Evolutionary conservation across 2,113 vertebrate species (phyloP), one percentile per base, ranked within the genome.

Genomic region (Puntigrus tetrazona): DNA sequence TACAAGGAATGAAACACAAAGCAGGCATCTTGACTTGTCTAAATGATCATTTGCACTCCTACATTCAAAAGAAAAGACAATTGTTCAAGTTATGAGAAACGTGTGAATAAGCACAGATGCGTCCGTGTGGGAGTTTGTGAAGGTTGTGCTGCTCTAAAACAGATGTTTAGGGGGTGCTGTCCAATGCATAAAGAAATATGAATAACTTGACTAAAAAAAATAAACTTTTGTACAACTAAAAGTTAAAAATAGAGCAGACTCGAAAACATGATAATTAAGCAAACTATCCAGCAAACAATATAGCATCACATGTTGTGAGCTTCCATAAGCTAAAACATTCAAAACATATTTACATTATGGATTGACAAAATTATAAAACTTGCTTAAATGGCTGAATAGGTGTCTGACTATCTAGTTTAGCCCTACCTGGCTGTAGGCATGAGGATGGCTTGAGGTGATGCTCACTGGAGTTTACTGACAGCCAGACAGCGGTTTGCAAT

Each of bases 391-490:
- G 57, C 25, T 79, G 7, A 43, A 18, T 16, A 75, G 25, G 7
- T 25, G 20, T 27, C 25, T 22, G 8, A 13, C 3, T 11, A 57
- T 34, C 6, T 2, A 13, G 3, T 70, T 47, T 50, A 72, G 25
- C 79, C 92, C 91, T 93, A 94, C 93, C 93, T 91, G 81, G 84
- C 84, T 88, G 87, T 73, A 85, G 92, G 84, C 93, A 94, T 94
- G 70, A 41, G 50, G 72, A 81, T 31, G 52, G 34, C 70, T 74
- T 6, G 73, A 85, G 38, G 9, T 67, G 81, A 81, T 22, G 78
- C 85, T 87, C 55, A 63, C 4, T 20, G 2, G 7, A 31, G 25
- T 36, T n/a, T 41, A 72, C n/a, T 27, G 65, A 59, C 73, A 6
- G 14, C 11, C 13, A 73, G 69, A 25, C 4, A n/a, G n/a, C 45